A percentile compares a stretch with the other conserved stretches of the same genome.
phyloP scores from a whole-genome alignment of 2,113 vertebrate genomes.

The Xiphophorus hellerii region DNA sequence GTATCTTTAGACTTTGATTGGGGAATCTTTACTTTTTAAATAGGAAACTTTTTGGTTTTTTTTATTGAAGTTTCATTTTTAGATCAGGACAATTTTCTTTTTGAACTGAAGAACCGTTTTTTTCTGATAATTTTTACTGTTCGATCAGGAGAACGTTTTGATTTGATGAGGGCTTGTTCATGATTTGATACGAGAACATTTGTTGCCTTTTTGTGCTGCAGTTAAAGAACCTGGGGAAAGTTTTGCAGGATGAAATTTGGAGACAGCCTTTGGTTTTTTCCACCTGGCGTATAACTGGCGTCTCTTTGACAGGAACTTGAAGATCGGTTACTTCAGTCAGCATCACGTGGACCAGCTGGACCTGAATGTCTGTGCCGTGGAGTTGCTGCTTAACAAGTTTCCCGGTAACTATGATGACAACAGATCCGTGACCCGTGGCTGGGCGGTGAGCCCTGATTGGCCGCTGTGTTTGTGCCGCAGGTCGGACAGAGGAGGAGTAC shows the following conservation, averaged over 20 bases:
- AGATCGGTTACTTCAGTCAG: constrained; percentile 98
- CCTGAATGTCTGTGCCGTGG: constrained; percentile 92
- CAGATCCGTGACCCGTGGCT: fast-evolving
- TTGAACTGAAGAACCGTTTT: too few species aligned
- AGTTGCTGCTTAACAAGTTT: constrained; percentile 91
- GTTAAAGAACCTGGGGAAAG: too few species aligned
- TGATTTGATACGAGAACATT: too few species aligned
- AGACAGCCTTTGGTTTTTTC: neutral
- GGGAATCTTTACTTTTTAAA: too few species aligned
- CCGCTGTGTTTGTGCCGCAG: constrained; percentile 65
- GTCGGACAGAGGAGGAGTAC: constrained; percentile 93
- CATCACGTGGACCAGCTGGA: constrained; percentile 98
- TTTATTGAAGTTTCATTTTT: too few species aligned
- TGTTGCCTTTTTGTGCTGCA: too few species aligned
- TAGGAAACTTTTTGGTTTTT: too few species aligned
- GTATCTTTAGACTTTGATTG: too few species aligned
- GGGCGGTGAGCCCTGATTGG: neutral
- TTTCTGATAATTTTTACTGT: too few species aligned
- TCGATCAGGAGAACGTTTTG: too few species aligned
- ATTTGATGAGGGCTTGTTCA: too few species aligned
- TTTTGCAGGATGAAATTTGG: constrained; percentile 11
- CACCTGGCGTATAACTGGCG: neutral
- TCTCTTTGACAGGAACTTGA: constrained; percentile 86
- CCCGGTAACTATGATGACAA: constrained; percentile 82
- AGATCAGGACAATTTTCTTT: too few species aligned